phyloP scores from a whole-genome alignment of 2,888 invertebrate species.

The Nomada goodeniana region DNA sequence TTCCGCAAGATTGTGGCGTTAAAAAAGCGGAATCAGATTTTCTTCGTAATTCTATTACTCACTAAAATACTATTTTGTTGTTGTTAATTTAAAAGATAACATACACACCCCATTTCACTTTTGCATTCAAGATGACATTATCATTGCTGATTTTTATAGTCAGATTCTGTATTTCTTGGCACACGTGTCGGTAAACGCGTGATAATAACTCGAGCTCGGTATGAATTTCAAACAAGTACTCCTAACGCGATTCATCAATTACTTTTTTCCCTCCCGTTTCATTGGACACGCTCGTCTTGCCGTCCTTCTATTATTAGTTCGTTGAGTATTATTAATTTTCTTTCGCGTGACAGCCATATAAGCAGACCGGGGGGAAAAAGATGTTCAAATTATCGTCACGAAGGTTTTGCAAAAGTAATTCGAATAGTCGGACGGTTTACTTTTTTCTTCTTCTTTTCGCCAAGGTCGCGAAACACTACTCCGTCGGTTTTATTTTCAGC shows the following conservation, averaged over 20 bases:
- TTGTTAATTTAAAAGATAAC: too few relatives aligned
- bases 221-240: background rate
- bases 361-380: background rate
- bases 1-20: too few relatives aligned
- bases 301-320: background rate
- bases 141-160: too few relatives aligned
- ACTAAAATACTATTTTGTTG: too few relatives aligned
- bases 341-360: background rate
- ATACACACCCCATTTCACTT: too few relatives aligned
- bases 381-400: background rate
- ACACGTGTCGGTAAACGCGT: background rate
- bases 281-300: too few relatives aligned
- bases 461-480: conserved; percentile 34
- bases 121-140: background rate
- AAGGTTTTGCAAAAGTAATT: background rate
- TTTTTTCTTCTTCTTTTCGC: conserved; percentile 13
- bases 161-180: background rate
- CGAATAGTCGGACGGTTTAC: conserved; percentile 2
- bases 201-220: background rate
- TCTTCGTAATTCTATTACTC: too few relatives aligned
- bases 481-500: conserved; percentile 29
- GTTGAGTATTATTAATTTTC: background rate
- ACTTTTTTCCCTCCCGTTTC: background rate
- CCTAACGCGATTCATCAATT: background rate
- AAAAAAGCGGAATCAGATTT: too few relatives aligned